These are phyloP conservation scores for Propsilocerus akamusi DNA, from an alignment of 1,140 invertebrate genomes.

Conservation along the genomic window DNA sequence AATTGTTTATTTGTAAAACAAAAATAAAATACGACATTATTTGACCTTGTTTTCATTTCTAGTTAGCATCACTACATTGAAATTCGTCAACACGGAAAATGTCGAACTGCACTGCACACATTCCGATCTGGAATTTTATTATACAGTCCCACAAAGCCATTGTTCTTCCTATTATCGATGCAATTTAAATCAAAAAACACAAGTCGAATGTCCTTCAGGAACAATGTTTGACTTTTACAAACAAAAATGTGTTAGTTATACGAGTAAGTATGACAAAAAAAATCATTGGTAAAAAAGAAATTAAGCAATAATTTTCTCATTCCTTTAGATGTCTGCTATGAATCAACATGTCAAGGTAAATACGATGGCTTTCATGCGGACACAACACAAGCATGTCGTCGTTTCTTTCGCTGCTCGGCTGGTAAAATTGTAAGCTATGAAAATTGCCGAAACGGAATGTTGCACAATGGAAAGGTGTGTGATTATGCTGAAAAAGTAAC, in stretches of 20 bases:
- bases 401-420: constrained; percentile 18
- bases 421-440: constrained; percentile 14
- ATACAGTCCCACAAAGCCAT: constrained; percentile 9
- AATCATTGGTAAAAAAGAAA: not conserved
- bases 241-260: constrained; percentile 10
- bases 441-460: constrained; percentile 8
- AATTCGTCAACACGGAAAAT: too few relatives aligned
- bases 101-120: too few relatives aligned
- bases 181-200: constrained; percentile 7
- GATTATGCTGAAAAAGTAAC: constrained; percentile 12
- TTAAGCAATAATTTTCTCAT: not conserved
- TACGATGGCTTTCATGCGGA: constrained; percentile 20
- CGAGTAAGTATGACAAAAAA: constrained; percentile 6
- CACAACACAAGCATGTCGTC: constrained; percentile 16
- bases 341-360: constrained; percentile 21
- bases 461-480: constrained; percentile 11
- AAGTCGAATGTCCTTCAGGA: constrained; percentile 10
- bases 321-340: constrained; percentile 17
- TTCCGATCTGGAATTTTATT: constrained; percentile 4
- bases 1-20: too few relatives aligned
- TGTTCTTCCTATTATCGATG: constrained; percentile 15
- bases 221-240: constrained; percentile 14
- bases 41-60: too few relatives aligned
- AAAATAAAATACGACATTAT: too few relatives aligned
- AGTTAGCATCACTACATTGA: too few relatives aligned